A percentile compares a stretch with the other conserved stretches of the same genome.
Conservation (phyloP, 2,888 invertebrate genomes). For the Apotomis betuletana region DNA sequence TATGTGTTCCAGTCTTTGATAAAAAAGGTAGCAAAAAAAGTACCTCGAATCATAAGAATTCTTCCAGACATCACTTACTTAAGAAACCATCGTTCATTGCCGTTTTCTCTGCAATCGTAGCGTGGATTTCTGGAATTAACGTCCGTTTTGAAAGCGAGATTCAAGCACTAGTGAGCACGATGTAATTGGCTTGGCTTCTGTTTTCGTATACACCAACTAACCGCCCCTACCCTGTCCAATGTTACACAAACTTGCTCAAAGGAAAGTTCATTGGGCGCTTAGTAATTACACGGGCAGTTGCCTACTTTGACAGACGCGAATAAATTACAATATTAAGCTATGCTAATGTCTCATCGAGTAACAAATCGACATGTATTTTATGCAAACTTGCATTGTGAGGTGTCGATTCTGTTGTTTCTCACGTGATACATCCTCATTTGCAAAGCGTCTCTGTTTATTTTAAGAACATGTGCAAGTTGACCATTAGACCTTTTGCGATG, state of each 20-base stretch:
- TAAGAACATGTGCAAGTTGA: too few relatives aligned
- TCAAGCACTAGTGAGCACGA: background rate
- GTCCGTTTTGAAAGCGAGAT: background rate
- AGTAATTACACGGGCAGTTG: slow-evolving; percentile 37
- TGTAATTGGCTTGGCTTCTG: slow-evolving; percentile 13
- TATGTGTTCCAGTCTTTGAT: too few relatives aligned
- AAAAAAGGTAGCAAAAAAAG: too few relatives aligned
- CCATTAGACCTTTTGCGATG: background rate
- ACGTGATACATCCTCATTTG: background rate
- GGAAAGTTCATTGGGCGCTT: slow-evolving; percentile 37
- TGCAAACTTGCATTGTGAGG: slow-evolving; percentile 18
- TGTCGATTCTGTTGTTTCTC: slow-evolving; percentile 9
- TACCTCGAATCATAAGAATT: too few relatives aligned
- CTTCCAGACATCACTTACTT: too few relatives aligned
- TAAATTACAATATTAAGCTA: slow-evolving; percentile 38
- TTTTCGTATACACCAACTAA: slow-evolving; percentile 12
- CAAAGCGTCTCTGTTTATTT: background rate
- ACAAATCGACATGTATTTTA: slow-evolving; percentile 37
- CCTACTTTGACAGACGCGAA: slow-evolving; percentile 34
- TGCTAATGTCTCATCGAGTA: slow-evolving; percentile 26
- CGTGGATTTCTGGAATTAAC: background rate
- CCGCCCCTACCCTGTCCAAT: slow-evolving; percentile 21
- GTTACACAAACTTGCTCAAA: slow-evolving; percentile 32
- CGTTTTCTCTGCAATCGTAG: background rate
- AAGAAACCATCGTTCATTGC: background rate